phyloP scores from a whole-genome alignment of 2,888 invertebrate genomes.

The Agapostemon virescens region DNA sequence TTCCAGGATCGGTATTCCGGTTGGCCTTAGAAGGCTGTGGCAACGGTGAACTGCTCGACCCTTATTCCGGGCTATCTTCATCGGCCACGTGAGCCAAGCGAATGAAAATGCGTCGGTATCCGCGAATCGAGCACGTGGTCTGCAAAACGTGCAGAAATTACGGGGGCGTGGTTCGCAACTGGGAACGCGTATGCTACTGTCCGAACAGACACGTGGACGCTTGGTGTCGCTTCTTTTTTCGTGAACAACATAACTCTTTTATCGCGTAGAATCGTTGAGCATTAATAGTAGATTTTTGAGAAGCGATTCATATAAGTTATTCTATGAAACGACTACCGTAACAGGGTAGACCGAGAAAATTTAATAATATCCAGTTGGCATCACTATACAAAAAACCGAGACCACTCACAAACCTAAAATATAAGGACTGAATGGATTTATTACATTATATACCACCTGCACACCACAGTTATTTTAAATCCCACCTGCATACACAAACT shows the following conservation, averaged over 20 bases:
- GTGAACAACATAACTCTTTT: background rate
- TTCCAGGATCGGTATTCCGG: conserved; percentile 63
- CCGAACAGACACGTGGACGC: background rate
- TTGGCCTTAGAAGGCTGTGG: conserved; percentile 63
- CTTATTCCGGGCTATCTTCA: conserved; percentile 62
- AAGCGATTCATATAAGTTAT: no score
- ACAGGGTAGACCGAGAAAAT: no score
- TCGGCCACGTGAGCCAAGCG: conserved; percentile 41
- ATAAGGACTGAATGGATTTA: no score
- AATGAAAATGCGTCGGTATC: conserved; percentile 59
- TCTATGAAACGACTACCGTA: no score
- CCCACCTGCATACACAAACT: no score
- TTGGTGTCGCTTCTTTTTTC: background rate
- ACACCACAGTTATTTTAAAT: no score
- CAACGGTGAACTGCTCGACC: conserved; percentile 46
- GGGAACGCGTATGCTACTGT: background rate
- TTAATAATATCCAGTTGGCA: no score
- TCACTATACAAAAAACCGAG: no score
- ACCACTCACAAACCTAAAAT: no score
- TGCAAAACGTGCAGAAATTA: background rate
- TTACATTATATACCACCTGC: no score
- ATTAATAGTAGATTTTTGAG: no score
- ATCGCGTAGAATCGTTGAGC: no score
- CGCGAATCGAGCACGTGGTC: conserved; percentile 60
- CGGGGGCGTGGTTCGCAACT: background rate